These are phyloP conservation scores for Hirtodrosophila alboralis DNA, from an alignment of 2,888 invertebrate species.

Conservation along the genomic window DNA sequence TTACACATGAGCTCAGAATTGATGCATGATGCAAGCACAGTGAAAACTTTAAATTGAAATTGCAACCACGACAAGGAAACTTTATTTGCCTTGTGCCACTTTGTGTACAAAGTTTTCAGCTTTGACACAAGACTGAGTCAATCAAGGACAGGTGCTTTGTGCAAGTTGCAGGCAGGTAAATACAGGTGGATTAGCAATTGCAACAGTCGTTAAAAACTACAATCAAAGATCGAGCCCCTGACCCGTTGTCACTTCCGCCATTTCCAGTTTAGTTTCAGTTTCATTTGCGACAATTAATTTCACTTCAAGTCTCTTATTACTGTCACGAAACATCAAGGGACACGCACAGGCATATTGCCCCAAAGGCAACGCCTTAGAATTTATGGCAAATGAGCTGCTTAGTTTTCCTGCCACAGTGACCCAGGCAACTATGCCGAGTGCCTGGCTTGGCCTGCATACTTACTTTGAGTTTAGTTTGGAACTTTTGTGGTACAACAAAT, in stretches of 20 bases:
- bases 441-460: constrained; percentile 34
- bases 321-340: constrained; percentile 68
- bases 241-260: constrained; percentile 43
- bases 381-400: constrained; percentile 64
- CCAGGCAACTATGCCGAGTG: constrained; percentile 18
- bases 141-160: constrained; percentile 24
- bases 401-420: constrained; percentile 43
- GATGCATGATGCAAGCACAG: constrained; percentile 22
- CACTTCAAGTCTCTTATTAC: constrained; percentile 70
- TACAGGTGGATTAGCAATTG: background rate
- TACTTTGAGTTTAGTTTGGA: constrained; percentile 55
- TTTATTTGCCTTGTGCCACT: constrained; percentile 57
- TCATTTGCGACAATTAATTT: constrained; percentile 74
- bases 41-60: constrained; percentile 53
- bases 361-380: constrained; percentile 55
- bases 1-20: constrained; percentile 3
- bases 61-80: constrained; percentile 37
- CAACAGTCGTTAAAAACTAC: constrained; percentile 19
- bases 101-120: constrained; percentile 31
- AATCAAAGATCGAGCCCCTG: constrained; percentile 17
- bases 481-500: constrained; percentile 55
- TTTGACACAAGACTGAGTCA: constrained; percentile 3
- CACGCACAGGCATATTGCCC: constrained; percentile 63
- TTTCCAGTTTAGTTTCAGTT: constrained; percentile 31
- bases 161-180: constrained; percentile 29